Evolutionary conservation across 2,888 invertebrate species (phyloP), one percentile per base, ranked within the genome.

Genomic region (Scaptomyza reducta): DNA sequence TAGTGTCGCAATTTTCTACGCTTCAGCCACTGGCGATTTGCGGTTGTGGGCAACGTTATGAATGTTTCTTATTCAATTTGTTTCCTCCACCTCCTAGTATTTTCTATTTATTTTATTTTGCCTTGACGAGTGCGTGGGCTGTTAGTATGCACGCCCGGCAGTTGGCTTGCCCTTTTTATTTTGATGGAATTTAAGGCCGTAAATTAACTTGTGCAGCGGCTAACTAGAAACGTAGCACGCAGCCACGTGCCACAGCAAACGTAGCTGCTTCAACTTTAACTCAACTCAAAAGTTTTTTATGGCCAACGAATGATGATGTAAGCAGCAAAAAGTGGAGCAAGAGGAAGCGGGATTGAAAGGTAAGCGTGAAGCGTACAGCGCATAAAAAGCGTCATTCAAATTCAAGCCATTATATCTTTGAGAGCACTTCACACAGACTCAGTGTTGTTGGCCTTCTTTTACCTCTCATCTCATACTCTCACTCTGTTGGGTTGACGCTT

Each of bases 331-430:
- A 33, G 56, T 38, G 44, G n/a, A 55, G 57, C 62, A 13, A 16
- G 29, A 1, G 22, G 3, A 2, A 22, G 22, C 22, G 2, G 0
- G 22, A 22, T 4, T 6, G 41, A 25, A 11, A 14, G 41, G 10
- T 6, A 22, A 55, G 38, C 49, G 49, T 18, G 7, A 40, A 33
- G 50, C 25, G 45, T 35, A 22, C 55, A 58, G 58, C 62, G 41
- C 73, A 78, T 78, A 71, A 83, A 83, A 75, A 60, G 60, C 66
- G 68, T 66, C 74, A 80, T 86, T 86, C 74, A 85, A 80, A 85
- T 82, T 74, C 69, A 67, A 76, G 70, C 73, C 69, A 76, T 84
- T 84, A 79, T 82, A 79, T 66, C 45, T 50, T 41, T 50, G 47
- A 67, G 54, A 63, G 53, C 50, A 18, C 58, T 70, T 25, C 29